Evolutionary conservation across 1,140 invertebrate genomes (phyloP).

Genomic region (Protaetia brevitarsis): DNA sequence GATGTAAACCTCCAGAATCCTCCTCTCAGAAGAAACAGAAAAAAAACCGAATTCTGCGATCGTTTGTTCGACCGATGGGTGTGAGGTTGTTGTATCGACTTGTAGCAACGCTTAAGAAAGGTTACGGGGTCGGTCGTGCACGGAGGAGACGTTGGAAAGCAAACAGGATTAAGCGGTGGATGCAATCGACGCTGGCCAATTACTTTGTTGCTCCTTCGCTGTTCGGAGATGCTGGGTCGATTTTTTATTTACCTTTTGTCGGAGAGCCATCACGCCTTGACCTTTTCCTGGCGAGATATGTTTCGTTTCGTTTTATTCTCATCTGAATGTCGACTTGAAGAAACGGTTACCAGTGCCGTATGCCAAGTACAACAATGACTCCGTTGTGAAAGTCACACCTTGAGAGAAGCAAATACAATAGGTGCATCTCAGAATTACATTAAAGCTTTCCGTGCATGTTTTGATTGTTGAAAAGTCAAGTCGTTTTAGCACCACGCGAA

Average conservation of each 20-base stretch:
- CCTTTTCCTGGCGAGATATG: neutral
- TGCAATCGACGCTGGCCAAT: conserved; percentile 5
- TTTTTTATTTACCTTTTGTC: neutral
- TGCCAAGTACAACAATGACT: no score
- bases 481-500: no score
- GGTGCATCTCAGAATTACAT: no score
- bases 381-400: no score
- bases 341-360: neutral
- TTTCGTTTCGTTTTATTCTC: no score
- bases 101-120: conserved; percentile 5
- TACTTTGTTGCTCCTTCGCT: conserved; percentile 3
- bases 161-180: conserved; percentile 8
- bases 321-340: neutral
- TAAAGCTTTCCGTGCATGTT: no score
- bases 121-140: conserved; percentile 9
- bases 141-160: conserved; percentile 6
- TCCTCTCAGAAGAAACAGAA: neutral
- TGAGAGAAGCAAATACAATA: no score
- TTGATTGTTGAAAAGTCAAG: no score
- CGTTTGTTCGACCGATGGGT: neutral
- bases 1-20: conserved; percentile 1
- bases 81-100: conserved; percentile 7
- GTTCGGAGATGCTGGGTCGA: neutral
- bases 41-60: neutral
- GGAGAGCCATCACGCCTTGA: conserved; percentile 6